A percentile compares a stretch with the other conserved stretches of the same genome.
Evolutionary conservation across 2,888 invertebrate genomes (phyloP).

Genomic region (Galerucella nymphaeae): DNA sequence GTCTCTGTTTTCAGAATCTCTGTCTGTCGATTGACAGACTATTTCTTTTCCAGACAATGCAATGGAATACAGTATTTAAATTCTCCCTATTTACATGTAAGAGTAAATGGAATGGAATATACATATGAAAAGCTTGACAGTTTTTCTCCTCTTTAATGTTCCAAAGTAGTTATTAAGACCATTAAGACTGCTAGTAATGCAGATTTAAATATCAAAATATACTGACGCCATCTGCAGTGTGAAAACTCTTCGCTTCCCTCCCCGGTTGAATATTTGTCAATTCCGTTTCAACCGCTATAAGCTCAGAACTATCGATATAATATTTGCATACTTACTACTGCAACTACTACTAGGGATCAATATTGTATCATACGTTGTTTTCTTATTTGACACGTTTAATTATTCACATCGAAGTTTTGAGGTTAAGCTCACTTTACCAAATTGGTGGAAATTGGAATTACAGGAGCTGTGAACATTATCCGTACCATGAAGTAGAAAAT

Average conservation of each 20-base stretch:
- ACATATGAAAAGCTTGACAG: too few species aligned
- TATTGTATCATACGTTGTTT: background rate
- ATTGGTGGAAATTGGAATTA: background rate
- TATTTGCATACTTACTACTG: background rate
- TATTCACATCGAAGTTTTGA: background rate
- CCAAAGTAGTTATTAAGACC: background rate
- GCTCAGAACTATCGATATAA: background rate
- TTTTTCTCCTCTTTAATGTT: too few species aligned
- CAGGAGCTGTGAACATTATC: background rate
- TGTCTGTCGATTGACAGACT: too few species aligned
- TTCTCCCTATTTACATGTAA: too few species aligned
- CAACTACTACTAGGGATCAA: constrained; percentile 9
- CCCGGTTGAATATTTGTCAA: background rate
- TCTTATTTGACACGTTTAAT: background rate
- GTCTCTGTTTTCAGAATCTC: too few species aligned
- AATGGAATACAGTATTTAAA: too few species aligned
- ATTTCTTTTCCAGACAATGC: too few species aligned
- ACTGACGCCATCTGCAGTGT: background rate
- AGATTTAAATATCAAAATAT: background rate
- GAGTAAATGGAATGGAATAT: too few species aligned
- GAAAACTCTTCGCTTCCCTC: too few species aligned
- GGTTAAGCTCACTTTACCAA: background rate
- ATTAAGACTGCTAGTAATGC: background rate
- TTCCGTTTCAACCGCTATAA: background rate
- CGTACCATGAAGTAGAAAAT: too few species aligned